These are phyloP conservation scores for Cossypha niveicapilla DNA, from an alignment of 2,797 vertebrate species.

Conservation along the genomic window DNA sequence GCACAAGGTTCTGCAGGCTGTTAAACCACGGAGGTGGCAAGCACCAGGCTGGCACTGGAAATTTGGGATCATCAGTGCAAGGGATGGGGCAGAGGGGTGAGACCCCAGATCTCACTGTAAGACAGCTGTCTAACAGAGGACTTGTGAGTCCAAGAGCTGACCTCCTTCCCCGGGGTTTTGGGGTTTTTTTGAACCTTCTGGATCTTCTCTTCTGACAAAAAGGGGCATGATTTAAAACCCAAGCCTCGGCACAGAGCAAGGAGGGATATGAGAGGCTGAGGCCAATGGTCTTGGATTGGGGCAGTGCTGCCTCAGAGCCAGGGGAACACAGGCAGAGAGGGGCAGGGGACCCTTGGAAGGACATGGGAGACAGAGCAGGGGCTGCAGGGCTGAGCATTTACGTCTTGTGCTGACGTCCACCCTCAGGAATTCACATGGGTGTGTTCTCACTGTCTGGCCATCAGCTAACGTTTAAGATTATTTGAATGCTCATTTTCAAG, in stretches of 20 bases:
- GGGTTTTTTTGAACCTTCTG: not conserved
- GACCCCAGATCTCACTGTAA: not conserved
- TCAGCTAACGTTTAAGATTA: not conserved
- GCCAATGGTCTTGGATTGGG: rapidly evolving
- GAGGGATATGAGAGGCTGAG: not conserved
- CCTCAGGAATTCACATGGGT: not conserved
- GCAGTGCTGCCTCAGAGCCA: not conserved
- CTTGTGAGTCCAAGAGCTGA: not conserved
- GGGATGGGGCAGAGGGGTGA: not conserved
- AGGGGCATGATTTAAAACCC: not conserved
- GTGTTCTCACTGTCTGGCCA: not conserved
- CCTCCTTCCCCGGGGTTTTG: not conserved
- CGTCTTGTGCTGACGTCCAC: not conserved
- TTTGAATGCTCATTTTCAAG: not conserved
- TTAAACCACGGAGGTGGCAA: not conserved
- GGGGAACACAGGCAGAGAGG: not conserved
- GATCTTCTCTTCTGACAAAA: not conserved
- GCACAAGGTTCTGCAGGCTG: not conserved
- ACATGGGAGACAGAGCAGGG: not conserved
- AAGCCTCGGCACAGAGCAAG: not conserved
- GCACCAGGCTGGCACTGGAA: not conserved
- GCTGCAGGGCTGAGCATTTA: rapidly evolving
- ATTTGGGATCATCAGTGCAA: not conserved
- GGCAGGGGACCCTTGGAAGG: not conserved
- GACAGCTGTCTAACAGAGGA: not conserved